phyloP scores from a whole-genome alignment of 2,888 invertebrate species.

The Tenthredo scrophulariae region DNA sequence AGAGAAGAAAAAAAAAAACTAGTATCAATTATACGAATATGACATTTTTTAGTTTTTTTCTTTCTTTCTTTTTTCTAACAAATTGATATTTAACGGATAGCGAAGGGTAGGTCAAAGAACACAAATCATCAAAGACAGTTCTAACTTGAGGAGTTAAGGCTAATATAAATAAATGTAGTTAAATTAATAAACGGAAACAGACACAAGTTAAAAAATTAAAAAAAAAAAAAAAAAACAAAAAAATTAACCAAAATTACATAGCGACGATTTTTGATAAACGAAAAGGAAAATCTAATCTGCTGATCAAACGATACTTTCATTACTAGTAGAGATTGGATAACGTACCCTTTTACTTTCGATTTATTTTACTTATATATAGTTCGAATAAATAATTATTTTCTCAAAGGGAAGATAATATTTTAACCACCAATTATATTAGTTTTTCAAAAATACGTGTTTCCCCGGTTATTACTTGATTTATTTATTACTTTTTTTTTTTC shows the following conservation, averaged over 20 bases:
- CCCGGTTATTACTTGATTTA: background rate
- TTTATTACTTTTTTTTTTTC: background rate
- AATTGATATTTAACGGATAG: background rate
- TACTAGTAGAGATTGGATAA: background rate
- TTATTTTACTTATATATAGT: background rate
- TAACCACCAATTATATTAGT: background rate
- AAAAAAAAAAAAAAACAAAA: background rate
- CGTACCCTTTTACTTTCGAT: background rate
- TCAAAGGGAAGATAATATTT: background rate
- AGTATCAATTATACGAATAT: conserved; percentile 15
- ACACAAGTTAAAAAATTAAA: background rate
- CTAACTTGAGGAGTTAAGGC: background rate
- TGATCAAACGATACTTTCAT: too few species aligned
- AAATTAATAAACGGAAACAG: background rate
- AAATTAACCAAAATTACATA: too few species aligned
- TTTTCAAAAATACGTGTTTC: background rate
- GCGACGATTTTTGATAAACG: background rate
- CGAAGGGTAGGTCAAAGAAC: background rate
- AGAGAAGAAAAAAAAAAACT: conserved; percentile 17
- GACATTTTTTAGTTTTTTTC: conserved; percentile 26
- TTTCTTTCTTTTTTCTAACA: background rate
- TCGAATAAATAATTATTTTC: background rate
- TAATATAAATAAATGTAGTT: background rate
- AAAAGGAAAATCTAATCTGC: too few species aligned
- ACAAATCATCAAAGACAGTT: background rate